Base-by-base conservation (phyloP, 2,113 vertebrate genomes). In the Entomyzon cyanotis region DNA sequence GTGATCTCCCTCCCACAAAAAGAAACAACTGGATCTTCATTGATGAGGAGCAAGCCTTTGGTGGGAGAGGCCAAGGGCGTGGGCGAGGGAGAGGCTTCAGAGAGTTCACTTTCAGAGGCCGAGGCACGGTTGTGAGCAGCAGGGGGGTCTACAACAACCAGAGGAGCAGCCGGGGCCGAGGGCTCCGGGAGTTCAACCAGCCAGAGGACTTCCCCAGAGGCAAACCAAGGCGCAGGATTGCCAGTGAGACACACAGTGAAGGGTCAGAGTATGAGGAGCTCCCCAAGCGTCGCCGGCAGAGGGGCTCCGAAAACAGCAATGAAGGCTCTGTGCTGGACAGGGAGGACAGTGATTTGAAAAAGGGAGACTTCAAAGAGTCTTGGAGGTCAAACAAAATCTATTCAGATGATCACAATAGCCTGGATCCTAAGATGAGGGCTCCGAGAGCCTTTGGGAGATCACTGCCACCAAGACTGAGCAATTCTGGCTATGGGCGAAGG, bases 11-110 rank as follows among this genome's bases (percentile, higher is more conserved):
- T 22, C 98, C 98, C 2, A 98, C 98, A 0, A 98, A 99, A 68
- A 98, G 99, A 60, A 99, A 98, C 89, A 99, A 99, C 97, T 99
- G 99, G 99, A 99, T 99, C 88, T 99, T 99, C 64, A 99, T 99
- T 2, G 99, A 99, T 14, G 99, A 99, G 96, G 99, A 99, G 9
- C 99, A 99, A 79, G 99, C 99, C 21, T 99, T 99, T 3, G 99
- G 99, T 41, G 98, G 98, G 20, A 97, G 99, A 79, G 98, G 98
- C n/a, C 98, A 98, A 14, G 98, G 98, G 18, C 98, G 99, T 42
- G 98, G 99, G 13, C 98, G 99, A 2, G 98, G 99, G 21, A 97
- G 99, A 12, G 98, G 99, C 41, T 99, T 99, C 94, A 95, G 99
- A 78, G 99, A 99, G 53, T 99, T 99, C 77, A 97, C 96, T 44